These are phyloP conservation scores for Labrus mixtus DNA, from an alignment of 2,113 vertebrate species.

Conservation along the genomic window DNA sequence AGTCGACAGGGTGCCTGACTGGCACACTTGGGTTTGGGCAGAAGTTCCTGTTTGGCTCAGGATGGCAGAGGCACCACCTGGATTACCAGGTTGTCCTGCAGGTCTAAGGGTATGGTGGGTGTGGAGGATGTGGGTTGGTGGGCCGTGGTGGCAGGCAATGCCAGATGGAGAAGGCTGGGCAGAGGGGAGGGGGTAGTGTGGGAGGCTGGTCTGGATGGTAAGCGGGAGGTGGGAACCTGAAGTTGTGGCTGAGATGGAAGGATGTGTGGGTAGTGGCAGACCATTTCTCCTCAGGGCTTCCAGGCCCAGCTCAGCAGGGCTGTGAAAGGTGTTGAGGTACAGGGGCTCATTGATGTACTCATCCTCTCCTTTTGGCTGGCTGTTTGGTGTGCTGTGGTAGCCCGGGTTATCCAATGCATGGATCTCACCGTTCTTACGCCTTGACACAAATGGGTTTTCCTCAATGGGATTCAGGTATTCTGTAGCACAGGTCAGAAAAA, in stretches of 20 bases:
- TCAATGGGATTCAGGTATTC: slow-evolving; percentile 95
- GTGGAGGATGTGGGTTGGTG: slow-evolving; percentile 71
- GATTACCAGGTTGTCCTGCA: slow-evolving; percentile 59
- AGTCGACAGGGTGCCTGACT: slow-evolving; percentile 57
- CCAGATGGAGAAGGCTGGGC: slow-evolving; percentile 73
- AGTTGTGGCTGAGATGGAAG: slow-evolving; percentile 67
- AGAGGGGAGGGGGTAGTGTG: slow-evolving; percentile 75
- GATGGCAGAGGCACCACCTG: slow-evolving; percentile 44
- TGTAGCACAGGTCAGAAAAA: slow-evolving; percentile 63
- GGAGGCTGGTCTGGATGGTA: slow-evolving; percentile 77
- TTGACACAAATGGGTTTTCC: slow-evolving; percentile 96
- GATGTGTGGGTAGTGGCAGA: slow-evolving; percentile 75
- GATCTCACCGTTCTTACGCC: slow-evolving; percentile 92
- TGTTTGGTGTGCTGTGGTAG: slow-evolving; percentile 89
- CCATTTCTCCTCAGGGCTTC: slow-evolving; percentile 91
- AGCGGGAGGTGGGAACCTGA: slow-evolving; percentile 73
- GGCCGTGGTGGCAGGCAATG: slow-evolving; percentile 72
- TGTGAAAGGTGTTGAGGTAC: slow-evolving; percentile 96
- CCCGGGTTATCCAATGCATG: slow-evolving; percentile 95
- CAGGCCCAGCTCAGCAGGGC: slow-evolving; percentile 81
- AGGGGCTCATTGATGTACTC: slow-evolving; percentile 93
- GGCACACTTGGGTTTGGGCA: slow-evolving; percentile 64
- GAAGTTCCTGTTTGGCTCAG: slow-evolving; percentile 68
- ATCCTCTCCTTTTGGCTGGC: slow-evolving; percentile 90
- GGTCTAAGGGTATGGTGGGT: slow-evolving; percentile 66